Evolutionary conservation across 2,797 vertebrate genomes (phyloP).

Genomic region (Gymnoscopelus microlampas): DNA sequence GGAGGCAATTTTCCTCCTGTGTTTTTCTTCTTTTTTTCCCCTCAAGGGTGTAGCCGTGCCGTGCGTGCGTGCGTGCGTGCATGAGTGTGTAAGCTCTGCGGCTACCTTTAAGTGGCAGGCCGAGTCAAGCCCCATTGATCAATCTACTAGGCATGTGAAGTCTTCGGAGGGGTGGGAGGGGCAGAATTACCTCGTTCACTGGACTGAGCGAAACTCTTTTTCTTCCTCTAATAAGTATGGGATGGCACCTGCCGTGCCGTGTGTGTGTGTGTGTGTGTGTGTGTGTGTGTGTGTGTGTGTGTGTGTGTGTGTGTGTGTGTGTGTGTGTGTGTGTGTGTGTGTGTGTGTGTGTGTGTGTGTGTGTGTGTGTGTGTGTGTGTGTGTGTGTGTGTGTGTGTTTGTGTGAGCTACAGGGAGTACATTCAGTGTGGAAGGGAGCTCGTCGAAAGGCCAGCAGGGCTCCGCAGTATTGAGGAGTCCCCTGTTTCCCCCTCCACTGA

Average conservation of each 20-base stretch:
- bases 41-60: background rate
- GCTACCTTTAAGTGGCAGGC: conserved; percentile 46
- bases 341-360: background rate
- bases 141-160: conserved; percentile 60
- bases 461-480: conserved; percentile 84
- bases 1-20: background rate
- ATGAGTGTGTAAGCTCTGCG: conserved; percentile 21
- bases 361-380: conserved; percentile 8
- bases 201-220: conserved; percentile 21
- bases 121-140: conserved; percentile 62
- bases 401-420: conserved; percentile 75
- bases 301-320: background rate
- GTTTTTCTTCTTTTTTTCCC: background rate
- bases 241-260: no score
- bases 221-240: background rate
- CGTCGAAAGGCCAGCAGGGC: conserved; percentile 73
- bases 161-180: conserved; percentile 50
- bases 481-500: conserved; percentile 90
- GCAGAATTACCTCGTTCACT: conserved; percentile 36
- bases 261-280: no score
- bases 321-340: no score
- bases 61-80: conserved; percentile 1
- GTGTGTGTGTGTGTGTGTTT: background rate
- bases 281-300: background rate
- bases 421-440: conserved; percentile 86